A percentile compares a stretch with the other conserved stretches of the same genome.
These are phyloP conservation scores for Mizuhopecten yessoensis DNA, from an alignment of 1,140 invertebrate genomes.

Conservation along the genomic window DNA sequence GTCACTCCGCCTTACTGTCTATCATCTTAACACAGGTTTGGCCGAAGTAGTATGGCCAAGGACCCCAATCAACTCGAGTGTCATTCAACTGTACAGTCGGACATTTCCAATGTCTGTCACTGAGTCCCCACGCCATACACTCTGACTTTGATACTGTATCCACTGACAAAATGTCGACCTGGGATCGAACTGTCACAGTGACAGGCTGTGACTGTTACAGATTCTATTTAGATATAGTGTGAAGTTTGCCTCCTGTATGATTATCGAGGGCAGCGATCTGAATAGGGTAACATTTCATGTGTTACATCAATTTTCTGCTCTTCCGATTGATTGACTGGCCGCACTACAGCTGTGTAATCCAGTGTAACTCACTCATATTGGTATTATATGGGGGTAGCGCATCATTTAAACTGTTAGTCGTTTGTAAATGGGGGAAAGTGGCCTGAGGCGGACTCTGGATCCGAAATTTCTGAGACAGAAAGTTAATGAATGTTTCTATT, in stretches of 20 bases:
- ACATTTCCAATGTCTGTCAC: not conserved
- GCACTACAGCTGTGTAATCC: not conserved
- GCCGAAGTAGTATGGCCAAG: not conserved
- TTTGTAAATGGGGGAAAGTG: not conserved
- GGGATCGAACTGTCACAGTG: not conserved
- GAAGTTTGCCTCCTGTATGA: not conserved
- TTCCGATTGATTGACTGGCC: not conserved
- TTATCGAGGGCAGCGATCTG: not conserved
- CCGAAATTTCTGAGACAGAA: not conserved
- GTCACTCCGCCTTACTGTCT: too few relatives aligned
- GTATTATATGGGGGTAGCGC: not conserved
- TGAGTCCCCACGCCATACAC: not conserved
- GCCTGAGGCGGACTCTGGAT: not conserved
- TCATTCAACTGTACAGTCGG: not conserved
- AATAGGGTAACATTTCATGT: slow-evolving; percentile 34
- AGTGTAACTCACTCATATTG: not conserved
- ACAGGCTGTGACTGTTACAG: not conserved
- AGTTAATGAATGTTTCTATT: not conserved
- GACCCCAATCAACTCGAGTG: not conserved
- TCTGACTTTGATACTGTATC: not conserved
- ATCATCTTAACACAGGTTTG: not conserved
- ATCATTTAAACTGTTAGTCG: not conserved
- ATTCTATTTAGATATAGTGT: not conserved
- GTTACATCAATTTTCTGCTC: not conserved
- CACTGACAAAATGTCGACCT: not conserved